Evolutionary conservation across 2,797 vertebrate species (phyloP).

Genomic region (Siniperca obscura): DNA sequence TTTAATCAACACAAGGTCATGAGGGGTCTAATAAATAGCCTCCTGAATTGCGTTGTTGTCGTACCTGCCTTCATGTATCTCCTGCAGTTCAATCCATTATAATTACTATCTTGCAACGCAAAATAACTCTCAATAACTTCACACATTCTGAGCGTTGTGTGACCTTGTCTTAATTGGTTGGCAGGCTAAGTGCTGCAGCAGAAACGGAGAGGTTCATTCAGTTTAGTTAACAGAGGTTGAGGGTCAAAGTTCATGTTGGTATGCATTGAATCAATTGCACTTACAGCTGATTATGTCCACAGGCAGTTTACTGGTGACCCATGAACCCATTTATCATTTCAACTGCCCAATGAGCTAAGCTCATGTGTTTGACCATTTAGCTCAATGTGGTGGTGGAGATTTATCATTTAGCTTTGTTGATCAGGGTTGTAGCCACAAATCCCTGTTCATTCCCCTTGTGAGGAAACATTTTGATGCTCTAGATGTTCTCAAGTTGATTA

Average conservation of each 20-base stretch:
- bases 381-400: conserved; percentile 22
- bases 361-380: conserved; percentile 54
- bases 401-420: conserved; percentile 35
- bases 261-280: conserved; percentile 55
- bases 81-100: conserved; percentile 10
- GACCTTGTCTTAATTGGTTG: conserved; percentile 19
- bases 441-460: not conserved
- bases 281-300: conserved; percentile 46
- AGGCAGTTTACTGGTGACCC: conserved; percentile 60
- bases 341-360: conserved; percentile 63
- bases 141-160: not conserved
- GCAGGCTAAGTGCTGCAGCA: not conserved
- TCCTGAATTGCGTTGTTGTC: not conserved
- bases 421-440: not conserved
- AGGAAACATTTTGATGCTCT: not conserved
- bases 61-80: not conserved
- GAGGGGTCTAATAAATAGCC: conserved; percentile 41
- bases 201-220: conserved; percentile 21
- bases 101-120: not conserved
- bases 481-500: not conserved
- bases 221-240: conserved; percentile 12
- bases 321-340: conserved; percentile 68
- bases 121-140: not conserved
- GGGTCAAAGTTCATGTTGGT: conserved; percentile 52
- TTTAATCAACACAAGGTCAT: conserved; percentile 59